Percentiles rank a stretch among this genome's conserved stretches.
Evolutionary conservation across 2,113 vertebrate genomes (phyloP).

Genomic region (Barnardius zonarius): DNA sequence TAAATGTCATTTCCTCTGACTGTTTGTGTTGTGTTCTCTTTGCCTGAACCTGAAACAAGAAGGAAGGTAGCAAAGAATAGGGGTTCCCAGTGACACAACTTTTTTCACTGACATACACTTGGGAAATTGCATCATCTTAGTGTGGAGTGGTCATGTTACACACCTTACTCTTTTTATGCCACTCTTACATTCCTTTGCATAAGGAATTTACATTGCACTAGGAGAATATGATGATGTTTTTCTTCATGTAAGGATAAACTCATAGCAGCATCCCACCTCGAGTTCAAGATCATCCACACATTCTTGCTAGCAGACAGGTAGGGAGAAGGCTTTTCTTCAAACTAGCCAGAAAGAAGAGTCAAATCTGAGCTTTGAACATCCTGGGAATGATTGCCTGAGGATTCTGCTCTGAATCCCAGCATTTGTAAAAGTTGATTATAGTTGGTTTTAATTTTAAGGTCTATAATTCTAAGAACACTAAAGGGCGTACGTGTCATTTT

Average conservation of each 20-base stretch:
- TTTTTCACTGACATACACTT: not conserved
- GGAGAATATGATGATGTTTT: not conserved
- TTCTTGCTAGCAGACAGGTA: not conserved
- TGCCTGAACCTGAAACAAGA: not conserved
- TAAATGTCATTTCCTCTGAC: not conserved
- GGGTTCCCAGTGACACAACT: not conserved
- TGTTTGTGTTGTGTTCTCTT: not conserved
- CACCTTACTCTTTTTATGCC: not conserved
- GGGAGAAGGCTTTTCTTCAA: not conserved
- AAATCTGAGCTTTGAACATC: not conserved
- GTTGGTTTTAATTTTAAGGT: not conserved
- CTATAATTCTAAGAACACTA: not conserved
- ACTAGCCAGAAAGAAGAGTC: not conserved
- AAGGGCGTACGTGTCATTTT: not conserved
- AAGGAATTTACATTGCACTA: not conserved
- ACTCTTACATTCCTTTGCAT: not conserved
- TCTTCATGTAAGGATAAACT: not conserved
- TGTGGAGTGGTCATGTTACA: not conserved
- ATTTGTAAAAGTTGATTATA: not conserved
- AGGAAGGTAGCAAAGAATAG: not conserved
- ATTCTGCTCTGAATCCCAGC: not conserved
- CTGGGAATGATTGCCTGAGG: not conserved
- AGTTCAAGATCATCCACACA: not conserved
- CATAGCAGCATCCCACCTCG: fast-evolving
- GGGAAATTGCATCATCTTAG: not conserved